Base-by-base conservation (phyloP, 1,140 invertebrate genomes). In the Lycorma delicatula region DNA sequence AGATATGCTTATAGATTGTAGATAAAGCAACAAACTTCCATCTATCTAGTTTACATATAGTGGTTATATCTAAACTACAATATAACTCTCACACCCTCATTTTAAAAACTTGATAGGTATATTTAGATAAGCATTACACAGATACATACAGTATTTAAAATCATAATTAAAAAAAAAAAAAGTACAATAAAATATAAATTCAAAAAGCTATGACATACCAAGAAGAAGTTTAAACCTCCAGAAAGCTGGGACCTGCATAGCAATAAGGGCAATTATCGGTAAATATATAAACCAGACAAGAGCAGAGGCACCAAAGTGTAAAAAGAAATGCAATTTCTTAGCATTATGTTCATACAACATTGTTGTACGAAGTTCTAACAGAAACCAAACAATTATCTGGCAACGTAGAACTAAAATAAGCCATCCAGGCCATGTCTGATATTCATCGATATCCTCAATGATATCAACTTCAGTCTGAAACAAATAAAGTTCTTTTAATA, bases 261-360 rank as follows among this genome's bases (percentile, higher is more conserved):
- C 90, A 63, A 98, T 90, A 47, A 98, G 79, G 44, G 92, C 93
- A 62, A 97, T 84, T 36, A 97, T 86, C 7, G 94, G 93, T 60
- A 98, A 78, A 74, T 98, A 97, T 62, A 97, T 92, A 68, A 98
- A 97, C 96, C 96, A 98, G 16, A 98, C 94, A 31, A 98, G 77
- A 63, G 93, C 94, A 22, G 93, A 96, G 31, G 95, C 95, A 46
- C 93, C 95, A 74, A 98, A 96, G 71, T 98, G 95, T 46, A 97
- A 80, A 41, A 95, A 83, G 74, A 97, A 98, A 69, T 93, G 87
- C 7, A 93, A 75, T 71, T 94, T 93, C 63, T 89, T 84, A 67
- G 83, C 85, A 70, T 93, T 93, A 71, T 93, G 91, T 69, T 94
- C 91, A 62, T 92, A 91, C 53, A 86, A 79, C 91, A 94, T 93